Base-by-base conservation (phyloP, 2,797 vertebrate species). In the Danio kyathit region DNA sequence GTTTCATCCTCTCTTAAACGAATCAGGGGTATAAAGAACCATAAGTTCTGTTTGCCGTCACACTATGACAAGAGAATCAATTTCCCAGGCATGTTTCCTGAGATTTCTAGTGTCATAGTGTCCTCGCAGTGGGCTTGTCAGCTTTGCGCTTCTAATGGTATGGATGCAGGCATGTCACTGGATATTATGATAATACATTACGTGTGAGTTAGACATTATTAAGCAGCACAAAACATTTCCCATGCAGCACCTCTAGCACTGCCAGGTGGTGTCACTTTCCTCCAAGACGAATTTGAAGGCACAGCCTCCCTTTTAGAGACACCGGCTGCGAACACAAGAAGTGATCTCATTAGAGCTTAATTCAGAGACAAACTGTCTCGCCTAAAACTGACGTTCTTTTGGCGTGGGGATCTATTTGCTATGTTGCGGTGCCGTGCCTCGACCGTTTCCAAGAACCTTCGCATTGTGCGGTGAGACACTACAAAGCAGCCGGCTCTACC, bases 291-390 rank as follows among this genome's bases (percentile, higher is more conserved):
- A 65, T 80, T 57, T 69, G 61, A 85, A 79, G 83, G 77, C 79
- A 79, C 74, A 86, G 61, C 66, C 82, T 84, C 56, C 49, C 61
- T 76, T 80, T 77, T 79, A 74, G 57, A 76, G 79, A 82, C 43
- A 57, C 57, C 72, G 75, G 72, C 82, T 76, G 69, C 10, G 44
- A 85, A 74, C 52, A 83, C 57, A 78, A 80, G 71, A 79, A 82
- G 84, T 73, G 63, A 83, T 84, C 75, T 85, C 84, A 88, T 88
- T 88, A 88, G 85, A 74, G 76, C 38, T 85, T 88, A 87, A 86
- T 88, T 89, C 88, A 88, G 87, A 83, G 82, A 87, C 83, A 85
- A 88, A 87, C 82, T 79, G 87, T 82, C 83, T 82, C 64, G 76
- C 71, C 81, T 82, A 82, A 81, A 84, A 80, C 77, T 67, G 79